Conservation (phyloP, 2,797 vertebrate genomes). For the Myotis vivesi region DNA sequence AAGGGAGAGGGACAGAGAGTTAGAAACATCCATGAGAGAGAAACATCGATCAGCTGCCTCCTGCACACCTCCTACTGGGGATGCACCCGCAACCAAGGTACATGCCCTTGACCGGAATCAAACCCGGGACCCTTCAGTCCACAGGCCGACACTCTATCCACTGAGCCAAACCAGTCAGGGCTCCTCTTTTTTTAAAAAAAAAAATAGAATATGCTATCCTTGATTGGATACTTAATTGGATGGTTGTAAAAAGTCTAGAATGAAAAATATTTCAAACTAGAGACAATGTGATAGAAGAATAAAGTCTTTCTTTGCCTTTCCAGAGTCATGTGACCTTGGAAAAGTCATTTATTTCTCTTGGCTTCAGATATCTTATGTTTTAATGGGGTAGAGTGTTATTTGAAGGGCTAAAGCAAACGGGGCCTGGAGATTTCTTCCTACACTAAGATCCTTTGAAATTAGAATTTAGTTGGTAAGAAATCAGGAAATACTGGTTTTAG, state of each 20-base stretch:
- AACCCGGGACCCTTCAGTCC: too few relatives aligned
- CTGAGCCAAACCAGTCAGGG: too few relatives aligned
- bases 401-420: background rate
- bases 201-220: background rate
- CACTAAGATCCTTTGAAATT: background rate
- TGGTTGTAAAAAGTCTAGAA: constrained; percentile 9
- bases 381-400: background rate
- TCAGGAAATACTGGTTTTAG: constrained; percentile 29
- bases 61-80: too few relatives aligned
- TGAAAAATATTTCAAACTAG: background rate
- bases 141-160: too few relatives aligned
- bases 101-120: too few relatives aligned
- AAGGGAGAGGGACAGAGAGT: too few relatives aligned
- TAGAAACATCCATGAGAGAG: too few relatives aligned
- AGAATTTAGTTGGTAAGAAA: background rate
- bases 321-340: background rate
- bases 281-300: background rate
- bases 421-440: background rate
- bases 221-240: background rate
- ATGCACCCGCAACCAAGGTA: too few relatives aligned
- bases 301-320: background rate
- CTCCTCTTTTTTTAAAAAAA: too few relatives aligned
- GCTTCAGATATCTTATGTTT: background rate
- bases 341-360: background rate
- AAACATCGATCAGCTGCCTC: too few relatives aligned